Percentiles rank a stretch among this genome's conserved stretches.
These are phyloP conservation scores for Periophthalmus magnuspinnatus DNA, from an alignment of 2,797 vertebrate genomes.

Conservation along the genomic window DNA sequence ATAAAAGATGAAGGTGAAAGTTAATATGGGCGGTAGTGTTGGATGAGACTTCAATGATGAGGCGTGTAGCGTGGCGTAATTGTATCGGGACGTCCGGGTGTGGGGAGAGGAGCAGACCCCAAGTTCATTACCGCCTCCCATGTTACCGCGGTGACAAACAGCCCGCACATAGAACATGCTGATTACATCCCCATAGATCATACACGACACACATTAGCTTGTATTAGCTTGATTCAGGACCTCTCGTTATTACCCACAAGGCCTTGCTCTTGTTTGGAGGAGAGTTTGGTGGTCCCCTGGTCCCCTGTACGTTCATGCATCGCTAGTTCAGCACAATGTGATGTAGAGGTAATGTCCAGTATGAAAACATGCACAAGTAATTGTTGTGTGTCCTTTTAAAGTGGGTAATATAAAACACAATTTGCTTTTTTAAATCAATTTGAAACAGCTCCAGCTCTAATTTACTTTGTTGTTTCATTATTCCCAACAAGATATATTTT, in stretches of 20 bases:
- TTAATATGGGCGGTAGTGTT: not conserved
- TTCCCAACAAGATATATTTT: not conserved
- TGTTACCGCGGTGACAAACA: conserved; percentile 63
- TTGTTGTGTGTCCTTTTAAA: not conserved
- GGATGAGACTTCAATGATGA: not conserved
- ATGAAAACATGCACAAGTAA: not conserved
- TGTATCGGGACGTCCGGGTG: conserved; percentile 12
- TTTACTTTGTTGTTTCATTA: too few species aligned
- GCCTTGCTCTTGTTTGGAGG: conserved; percentile 34
- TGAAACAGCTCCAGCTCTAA: not conserved
- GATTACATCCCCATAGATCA: conserved; percentile 69
- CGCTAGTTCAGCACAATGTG: conserved; percentile 41
- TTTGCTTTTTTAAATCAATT: not conserved
- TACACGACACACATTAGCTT: conserved; percentile 61
- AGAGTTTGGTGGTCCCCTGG: conserved; percentile 37
- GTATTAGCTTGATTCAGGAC: conserved; percentile 60
- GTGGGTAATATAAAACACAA: not conserved
- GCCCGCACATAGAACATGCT: conserved; percentile 34
- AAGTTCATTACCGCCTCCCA: conserved; percentile 60
- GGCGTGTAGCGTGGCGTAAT: conserved; percentile 30
- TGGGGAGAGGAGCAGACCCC: conserved; percentile 38
- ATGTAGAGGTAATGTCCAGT: not conserved
- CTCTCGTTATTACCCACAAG: conserved; percentile 56
- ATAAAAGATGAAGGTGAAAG: conserved; percentile 17
- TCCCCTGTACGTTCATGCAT: conserved; percentile 46